Conservation (phyloP, 2,888 invertebrate species). For the Elmis aenea region DNA sequence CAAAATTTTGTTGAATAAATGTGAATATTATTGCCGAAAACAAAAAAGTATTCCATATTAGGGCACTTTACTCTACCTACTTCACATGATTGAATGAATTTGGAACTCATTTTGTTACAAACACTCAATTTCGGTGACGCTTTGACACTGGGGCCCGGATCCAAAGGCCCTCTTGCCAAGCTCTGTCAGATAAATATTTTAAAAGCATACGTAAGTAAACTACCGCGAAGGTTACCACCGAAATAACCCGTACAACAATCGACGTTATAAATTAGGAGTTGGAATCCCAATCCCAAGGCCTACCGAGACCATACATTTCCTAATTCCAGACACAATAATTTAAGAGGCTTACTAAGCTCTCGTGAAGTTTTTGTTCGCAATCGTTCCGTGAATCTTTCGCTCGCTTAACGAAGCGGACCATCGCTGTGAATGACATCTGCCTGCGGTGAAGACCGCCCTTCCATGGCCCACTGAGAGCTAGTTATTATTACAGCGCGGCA, state of each 20-base stretch:
- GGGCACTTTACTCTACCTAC: no score
- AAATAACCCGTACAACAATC: conserved; percentile 5
- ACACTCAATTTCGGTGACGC: no score
- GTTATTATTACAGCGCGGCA: conserved; percentile 18
- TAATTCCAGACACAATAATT: conserved; percentile 15
- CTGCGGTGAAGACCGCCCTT: conserved; percentile 13
- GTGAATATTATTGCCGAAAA: no score
- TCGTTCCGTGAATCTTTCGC: conserved; percentile 27
- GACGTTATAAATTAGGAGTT: conserved; percentile 9
- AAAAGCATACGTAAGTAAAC: no score
- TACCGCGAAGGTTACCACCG: no score
- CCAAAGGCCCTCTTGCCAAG: no score
- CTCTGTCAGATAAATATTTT: no score
- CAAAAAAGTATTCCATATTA: no score
- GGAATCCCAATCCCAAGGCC: conserved; percentile 8
- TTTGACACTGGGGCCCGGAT: no score
- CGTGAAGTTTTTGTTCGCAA: conserved; percentile 21
- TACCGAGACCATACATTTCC: conserved; percentile 9
- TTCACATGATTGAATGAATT: no score
- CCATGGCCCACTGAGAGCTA: conserved; percentile 14
- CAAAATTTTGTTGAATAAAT: no score
- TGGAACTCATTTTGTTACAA: no score
- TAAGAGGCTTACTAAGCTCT: conserved; percentile 10
- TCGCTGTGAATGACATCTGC: conserved; percentile 19
- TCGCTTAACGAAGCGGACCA: conserved; percentile 23